Conservation (phyloP, 2,113 vertebrate species). For the Alces alces region DNA sequence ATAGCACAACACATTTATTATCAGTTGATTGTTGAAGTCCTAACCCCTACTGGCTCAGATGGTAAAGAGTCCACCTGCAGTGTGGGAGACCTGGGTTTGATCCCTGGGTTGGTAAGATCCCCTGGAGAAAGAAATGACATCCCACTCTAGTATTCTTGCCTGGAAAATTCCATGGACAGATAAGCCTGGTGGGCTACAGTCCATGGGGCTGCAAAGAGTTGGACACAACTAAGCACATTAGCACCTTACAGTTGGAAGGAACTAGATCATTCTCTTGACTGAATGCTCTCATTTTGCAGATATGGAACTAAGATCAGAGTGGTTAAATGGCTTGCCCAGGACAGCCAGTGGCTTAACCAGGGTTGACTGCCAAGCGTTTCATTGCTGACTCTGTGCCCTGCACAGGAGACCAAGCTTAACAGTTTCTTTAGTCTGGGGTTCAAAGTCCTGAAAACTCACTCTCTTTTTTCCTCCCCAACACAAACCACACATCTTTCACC, state of each 20-base stretch:
- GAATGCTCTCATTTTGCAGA: background rate
- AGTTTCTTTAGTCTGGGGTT: background rate
- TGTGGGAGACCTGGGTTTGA: background rate
- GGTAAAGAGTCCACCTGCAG: background rate
- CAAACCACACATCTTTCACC: background rate
- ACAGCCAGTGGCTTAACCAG: background rate
- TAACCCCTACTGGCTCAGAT: background rate
- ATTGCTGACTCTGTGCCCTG: background rate
- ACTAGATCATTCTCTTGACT: background rate
- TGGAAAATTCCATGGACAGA: background rate
- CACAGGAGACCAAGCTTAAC: too few species aligned
- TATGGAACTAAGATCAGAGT: background rate
- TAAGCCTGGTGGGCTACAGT: background rate
- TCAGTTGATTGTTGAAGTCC: background rate
- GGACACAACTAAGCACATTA: background rate
- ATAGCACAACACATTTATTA: background rate
- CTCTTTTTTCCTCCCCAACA: background rate
- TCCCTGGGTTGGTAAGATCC: background rate
- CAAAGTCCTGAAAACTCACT: rapidly evolving
- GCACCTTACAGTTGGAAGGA: background rate
- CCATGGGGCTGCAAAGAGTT: background rate
- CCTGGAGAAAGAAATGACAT: background rate
- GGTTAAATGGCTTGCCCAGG: background rate
- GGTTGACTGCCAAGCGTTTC: background rate
- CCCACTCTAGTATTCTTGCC: background rate